Conservation (phyloP, 53 echinoderm and acorn worm species). For the Arbacia lixula region DNA sequence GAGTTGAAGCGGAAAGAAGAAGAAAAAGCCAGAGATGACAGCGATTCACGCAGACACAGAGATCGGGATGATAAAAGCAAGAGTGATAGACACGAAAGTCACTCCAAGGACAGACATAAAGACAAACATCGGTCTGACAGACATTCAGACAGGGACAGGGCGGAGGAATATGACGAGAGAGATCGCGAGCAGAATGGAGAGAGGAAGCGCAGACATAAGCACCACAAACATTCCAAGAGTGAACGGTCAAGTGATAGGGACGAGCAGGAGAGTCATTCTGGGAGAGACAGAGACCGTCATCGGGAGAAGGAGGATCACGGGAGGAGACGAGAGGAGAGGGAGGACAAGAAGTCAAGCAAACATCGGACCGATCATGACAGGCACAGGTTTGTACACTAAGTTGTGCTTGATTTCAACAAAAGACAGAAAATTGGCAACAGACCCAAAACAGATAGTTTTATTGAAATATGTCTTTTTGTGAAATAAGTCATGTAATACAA, state of each 20-base stretch:
- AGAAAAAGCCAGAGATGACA: slow-evolving; percentile 19
- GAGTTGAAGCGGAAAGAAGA: slow-evolving; percentile 43
- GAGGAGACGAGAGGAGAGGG: slow-evolving; percentile 28
- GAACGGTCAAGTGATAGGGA: slow-evolving; percentile 11
- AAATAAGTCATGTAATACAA: too few species aligned
- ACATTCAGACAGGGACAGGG: slow-evolving; percentile 53
- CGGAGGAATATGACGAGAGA: slow-evolving; percentile 34
- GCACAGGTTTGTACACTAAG: too few species aligned
- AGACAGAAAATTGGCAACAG: too few species aligned
- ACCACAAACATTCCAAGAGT: slow-evolving; percentile 28
- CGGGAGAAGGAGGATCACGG: slow-evolving; percentile 6
- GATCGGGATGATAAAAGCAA: slow-evolving; percentile 15
- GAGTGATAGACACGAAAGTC: slow-evolving; percentile 31
- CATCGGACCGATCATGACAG: slow-evolving; percentile 11
- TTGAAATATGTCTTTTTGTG: too few species aligned
- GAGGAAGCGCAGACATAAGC: slow-evolving; percentile 37
- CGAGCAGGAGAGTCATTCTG: slow-evolving; percentile 13
- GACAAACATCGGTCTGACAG: slow-evolving; percentile 20
- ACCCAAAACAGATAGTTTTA: too few species aligned
- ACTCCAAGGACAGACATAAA: slow-evolving; percentile 19
- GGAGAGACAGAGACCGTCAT: not conserved
- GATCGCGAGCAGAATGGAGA: slow-evolving; percentile 54
- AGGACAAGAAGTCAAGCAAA: not conserved
- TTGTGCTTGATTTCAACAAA: too few species aligned
- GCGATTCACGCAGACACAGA: slow-evolving; percentile 16